Evolutionary conservation across 1,140 invertebrate genomes (phyloP).

Genomic region (Drosophila sucinea): DNA sequence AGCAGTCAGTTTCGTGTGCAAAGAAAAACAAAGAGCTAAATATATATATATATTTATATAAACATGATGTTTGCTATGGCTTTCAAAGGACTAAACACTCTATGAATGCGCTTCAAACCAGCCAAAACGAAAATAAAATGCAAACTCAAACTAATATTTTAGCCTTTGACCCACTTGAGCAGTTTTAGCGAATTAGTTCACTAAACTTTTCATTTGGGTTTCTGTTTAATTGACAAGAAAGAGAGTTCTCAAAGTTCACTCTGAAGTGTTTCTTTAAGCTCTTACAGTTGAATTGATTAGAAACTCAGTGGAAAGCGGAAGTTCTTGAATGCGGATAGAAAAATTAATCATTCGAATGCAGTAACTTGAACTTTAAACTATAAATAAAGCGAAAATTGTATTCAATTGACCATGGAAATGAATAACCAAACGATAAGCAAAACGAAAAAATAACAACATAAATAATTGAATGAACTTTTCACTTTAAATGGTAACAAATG

Average conservation of each 20-base stretch:
- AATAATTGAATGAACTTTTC: too few relatives aligned
- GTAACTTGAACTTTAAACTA: too few relatives aligned
- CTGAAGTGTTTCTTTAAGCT: neutral
- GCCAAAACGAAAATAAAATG: neutral
- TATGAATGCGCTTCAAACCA: neutral
- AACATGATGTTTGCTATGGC: neutral
- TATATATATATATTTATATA: constrained; percentile 6
- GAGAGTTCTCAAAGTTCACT: neutral
- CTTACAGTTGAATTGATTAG: constrained; percentile 2
- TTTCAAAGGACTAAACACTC: neutral
- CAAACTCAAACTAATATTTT: neutral
- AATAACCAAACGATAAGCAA: too few relatives aligned
- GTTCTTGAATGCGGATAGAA: neutral
- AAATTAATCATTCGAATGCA: too few relatives aligned
- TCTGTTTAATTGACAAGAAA: constrained; percentile 9
- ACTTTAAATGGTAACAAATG: too few relatives aligned
- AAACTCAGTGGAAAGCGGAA: neutral
- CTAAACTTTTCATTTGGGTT: constrained; percentile 7
- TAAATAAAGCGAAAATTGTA: too few relatives aligned
- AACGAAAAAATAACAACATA: too few relatives aligned
- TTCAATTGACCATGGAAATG: too few relatives aligned
- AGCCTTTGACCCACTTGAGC: constrained; percentile 2
- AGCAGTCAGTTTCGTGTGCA: neutral
- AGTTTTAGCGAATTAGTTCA: neutral
- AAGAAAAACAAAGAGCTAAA: constrained; percentile 7